Conservation (phyloP, 2,797 vertebrate genomes). For the Cacajao melanocephalus region DNA sequence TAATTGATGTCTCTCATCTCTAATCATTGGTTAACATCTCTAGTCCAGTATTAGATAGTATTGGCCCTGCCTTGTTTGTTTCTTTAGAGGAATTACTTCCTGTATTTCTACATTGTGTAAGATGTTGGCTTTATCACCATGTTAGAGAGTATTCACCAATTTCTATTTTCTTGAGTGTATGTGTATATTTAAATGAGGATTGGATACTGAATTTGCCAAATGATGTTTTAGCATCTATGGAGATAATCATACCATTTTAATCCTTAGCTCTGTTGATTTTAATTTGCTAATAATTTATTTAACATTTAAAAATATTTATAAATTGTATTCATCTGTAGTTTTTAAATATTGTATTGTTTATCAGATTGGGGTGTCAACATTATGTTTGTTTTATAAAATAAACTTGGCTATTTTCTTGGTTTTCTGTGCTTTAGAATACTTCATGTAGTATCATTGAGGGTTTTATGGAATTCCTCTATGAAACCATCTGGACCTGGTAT, state of each 20-base stretch:
- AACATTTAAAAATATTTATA: background rate
- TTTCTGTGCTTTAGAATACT: background rate
- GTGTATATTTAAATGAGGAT: background rate
- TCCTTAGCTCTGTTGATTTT: background rate
- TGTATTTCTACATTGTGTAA: background rate
- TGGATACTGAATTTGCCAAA: background rate
- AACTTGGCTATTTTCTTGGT: background rate
- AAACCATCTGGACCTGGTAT: background rate
- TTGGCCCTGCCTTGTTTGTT: background rate
- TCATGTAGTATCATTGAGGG: background rate
- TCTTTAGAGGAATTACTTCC: background rate
- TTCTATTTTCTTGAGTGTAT: background rate
- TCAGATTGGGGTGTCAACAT: background rate
- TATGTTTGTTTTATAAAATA: background rate
- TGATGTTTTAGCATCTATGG: background rate
- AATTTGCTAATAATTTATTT: background rate
- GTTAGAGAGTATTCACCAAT: background rate
- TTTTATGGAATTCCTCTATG: background rate
- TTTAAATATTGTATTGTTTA: background rate
- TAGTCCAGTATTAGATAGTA: background rate
- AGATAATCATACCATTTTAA: background rate
- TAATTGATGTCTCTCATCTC: background rate
- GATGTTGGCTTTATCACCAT: background rate
- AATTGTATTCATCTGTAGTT: background rate
- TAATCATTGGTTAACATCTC: background rate